Conservation (phyloP, 2,888 invertebrate species). For the Archaeoteleia sp. region DNA sequence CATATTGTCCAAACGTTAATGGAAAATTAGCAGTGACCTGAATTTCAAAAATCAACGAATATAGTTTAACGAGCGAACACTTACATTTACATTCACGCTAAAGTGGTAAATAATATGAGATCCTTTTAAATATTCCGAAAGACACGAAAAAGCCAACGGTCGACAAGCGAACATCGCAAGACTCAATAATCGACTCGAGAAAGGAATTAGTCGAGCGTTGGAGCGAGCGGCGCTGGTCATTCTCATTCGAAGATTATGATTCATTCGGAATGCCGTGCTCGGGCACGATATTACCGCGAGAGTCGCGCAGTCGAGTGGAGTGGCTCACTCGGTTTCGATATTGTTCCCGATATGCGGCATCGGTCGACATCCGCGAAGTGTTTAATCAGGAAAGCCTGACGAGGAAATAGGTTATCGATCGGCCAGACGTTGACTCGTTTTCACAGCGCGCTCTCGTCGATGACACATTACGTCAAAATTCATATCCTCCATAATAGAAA, state of each 20-base stretch:
- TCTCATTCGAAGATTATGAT: slow-evolving; percentile 25
- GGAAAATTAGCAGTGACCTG: no score
- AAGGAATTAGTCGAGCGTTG: slow-evolving; percentile 5
- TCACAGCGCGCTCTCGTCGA: slow-evolving; percentile 50
- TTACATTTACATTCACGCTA: no score
- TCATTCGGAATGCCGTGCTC: slow-evolving; percentile 22
- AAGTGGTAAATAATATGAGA: no score
- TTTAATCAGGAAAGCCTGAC: slow-evolving; percentile 66
- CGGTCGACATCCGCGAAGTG: slow-evolving; percentile 57
- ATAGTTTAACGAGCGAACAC: no score
- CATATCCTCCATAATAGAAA: slow-evolving; percentile 63
- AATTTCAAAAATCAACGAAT: no score
- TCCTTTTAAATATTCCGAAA: no score
- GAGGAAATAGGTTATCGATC: slow-evolving; percentile 73
- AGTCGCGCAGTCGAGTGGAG: slow-evolving; percentile 10
- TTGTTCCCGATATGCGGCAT: slow-evolving; percentile 45
- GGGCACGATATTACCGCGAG: slow-evolving; percentile 22
- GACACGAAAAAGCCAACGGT: no score
- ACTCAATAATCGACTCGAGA: slow-evolving; percentile 13
- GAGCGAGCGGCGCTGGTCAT: slow-evolving; percentile 10
- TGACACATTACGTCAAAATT: slow-evolving; percentile 63
- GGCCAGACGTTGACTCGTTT: slow-evolving; percentile 63
- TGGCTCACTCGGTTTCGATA: slow-evolving; percentile 26
- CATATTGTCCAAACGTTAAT: no score
- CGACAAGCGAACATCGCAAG: no score